These are phyloP conservation scores for Lasioglossum figueresi DNA, from an alignment of 2,888 invertebrate species.

Conservation along the genomic window DNA sequence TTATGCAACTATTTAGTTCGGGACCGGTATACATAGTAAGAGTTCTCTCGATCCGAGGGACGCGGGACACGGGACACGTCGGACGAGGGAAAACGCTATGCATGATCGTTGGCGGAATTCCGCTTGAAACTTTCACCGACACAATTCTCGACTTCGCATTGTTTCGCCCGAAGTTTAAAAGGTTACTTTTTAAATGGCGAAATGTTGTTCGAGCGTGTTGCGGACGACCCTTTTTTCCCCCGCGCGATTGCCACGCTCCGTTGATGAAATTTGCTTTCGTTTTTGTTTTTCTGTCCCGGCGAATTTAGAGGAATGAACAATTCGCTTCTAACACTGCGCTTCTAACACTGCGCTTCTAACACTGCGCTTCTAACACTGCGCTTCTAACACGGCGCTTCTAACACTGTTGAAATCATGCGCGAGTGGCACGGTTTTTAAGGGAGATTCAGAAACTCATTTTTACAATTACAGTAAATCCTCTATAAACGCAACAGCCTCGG, in stretches of 20 bases:
- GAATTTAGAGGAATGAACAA: not conserved
- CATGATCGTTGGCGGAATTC: constrained; percentile 11
- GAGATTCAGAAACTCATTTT: no score
- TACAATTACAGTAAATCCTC: no score
- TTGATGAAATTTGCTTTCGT: not conserved
- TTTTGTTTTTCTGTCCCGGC: not conserved
- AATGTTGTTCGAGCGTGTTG: not conserved
- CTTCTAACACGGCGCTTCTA: no score
- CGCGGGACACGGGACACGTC: not conserved
- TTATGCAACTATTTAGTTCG: constrained; percentile 39
- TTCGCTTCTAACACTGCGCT: no score
- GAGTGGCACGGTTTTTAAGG: not conserved
- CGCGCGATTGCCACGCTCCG: not conserved
- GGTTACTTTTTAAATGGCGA: not conserved
- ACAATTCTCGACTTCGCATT: constrained; percentile 2
- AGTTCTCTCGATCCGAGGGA: constrained; percentile 1
- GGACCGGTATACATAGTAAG: not conserved
- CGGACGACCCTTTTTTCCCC: not conserved
- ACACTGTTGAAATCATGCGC: not conserved
- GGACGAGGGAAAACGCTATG: not conserved
- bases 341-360: no score
- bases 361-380: no score
- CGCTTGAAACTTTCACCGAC: not conserved
- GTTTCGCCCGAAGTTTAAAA: constrained; percentile 6
- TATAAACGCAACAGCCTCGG: no score